Percentiles rank a stretch among this genome's conserved stretches.
Conservation (phyloP, 35 echinoderm and acorn worm species). For the Chiridota heheva region DNA sequence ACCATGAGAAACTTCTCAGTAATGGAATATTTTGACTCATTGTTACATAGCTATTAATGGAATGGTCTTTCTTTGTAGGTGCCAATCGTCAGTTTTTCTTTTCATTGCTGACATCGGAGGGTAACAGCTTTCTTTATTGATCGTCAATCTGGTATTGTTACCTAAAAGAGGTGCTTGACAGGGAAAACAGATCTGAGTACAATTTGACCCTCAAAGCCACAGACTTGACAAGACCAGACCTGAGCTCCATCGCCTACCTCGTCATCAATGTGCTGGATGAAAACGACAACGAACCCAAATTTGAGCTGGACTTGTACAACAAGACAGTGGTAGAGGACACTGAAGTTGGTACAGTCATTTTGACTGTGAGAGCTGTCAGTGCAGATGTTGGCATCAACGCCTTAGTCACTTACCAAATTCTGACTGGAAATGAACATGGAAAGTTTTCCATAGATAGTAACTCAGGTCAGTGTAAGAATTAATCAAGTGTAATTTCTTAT, state of each 20-base stretch:
- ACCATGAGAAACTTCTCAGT: too few species aligned
- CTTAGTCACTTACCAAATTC: slow-evolving; percentile 74
- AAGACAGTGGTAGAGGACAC: slow-evolving; percentile 70
- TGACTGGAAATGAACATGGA: slow-evolving; percentile 87
- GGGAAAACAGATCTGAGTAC: slow-evolving; percentile 72
- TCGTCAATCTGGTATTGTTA: slow-evolving; percentile 74
- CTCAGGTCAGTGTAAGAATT: slow-evolving; percentile 42
- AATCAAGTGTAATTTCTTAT: neutral
- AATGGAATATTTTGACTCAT: too few species aligned
- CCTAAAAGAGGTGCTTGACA: slow-evolving; percentile 64
- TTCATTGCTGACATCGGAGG: slow-evolving; percentile 45
- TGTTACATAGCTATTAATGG: too few species aligned
- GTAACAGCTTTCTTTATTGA: slow-evolving; percentile 73
- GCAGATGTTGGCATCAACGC: slow-evolving; percentile 88
- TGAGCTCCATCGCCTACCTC: slow-evolving; percentile 55
- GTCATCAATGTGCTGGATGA: slow-evolving; percentile 88
- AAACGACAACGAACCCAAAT: slow-evolving; percentile 97
- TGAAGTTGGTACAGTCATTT: slow-evolving; percentile 38
- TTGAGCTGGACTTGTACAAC: slow-evolving; percentile 87
- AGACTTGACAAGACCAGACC: slow-evolving; percentile 43
- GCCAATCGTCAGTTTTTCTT: slow-evolving; percentile 72
- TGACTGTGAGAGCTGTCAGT: slow-evolving; percentile 73
- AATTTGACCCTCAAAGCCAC: slow-evolving; percentile 82
- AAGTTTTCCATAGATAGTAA: slow-evolving; percentile 78
- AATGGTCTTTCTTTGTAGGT: slow-evolving; percentile 38